phyloP scores from a whole-genome alignment of 53 echinoderm and acorn worm genomes.

The Patiria pectinifera region DNA sequence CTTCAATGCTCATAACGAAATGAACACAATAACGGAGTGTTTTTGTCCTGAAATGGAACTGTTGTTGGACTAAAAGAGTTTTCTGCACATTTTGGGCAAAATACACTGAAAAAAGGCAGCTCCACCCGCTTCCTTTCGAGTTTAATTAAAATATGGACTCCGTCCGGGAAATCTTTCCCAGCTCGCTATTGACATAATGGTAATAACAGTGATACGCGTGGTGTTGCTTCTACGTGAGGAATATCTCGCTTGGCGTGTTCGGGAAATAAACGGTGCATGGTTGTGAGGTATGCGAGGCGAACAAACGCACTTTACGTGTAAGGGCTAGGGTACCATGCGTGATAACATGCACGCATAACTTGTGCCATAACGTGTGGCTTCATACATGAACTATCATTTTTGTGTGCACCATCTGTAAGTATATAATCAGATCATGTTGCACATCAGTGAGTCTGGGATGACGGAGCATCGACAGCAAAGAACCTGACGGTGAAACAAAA shows the following conservation, averaged over 20 bases:
- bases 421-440: slow-evolving; percentile 25
- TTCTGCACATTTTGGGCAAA: no score
- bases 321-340: not conserved
- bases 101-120: no score
- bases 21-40: no score
- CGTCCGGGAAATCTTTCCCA: not conserved
- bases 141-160: not conserved
- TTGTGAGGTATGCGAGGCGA: not conserved
- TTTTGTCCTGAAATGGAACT: no score
- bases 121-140: not conserved
- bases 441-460: slow-evolving; percentile 10
- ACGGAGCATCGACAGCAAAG: not conserved
- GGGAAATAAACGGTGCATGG: not conserved
- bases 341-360: not conserved
- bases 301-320: slow-evolving; percentile 1
- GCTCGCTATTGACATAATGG: not conserved
- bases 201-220: not conserved
- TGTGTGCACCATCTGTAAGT: slow-evolving; percentile 24
- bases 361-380: not conserved
- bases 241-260: not conserved
- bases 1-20: no score
- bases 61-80: no score
- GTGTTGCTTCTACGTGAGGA: not conserved
- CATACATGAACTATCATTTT: not conserved
- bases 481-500: not conserved